phyloP scores from a whole-genome alignment of 2,888 invertebrate genomes.

The Dromius quadrimaculatus region DNA sequence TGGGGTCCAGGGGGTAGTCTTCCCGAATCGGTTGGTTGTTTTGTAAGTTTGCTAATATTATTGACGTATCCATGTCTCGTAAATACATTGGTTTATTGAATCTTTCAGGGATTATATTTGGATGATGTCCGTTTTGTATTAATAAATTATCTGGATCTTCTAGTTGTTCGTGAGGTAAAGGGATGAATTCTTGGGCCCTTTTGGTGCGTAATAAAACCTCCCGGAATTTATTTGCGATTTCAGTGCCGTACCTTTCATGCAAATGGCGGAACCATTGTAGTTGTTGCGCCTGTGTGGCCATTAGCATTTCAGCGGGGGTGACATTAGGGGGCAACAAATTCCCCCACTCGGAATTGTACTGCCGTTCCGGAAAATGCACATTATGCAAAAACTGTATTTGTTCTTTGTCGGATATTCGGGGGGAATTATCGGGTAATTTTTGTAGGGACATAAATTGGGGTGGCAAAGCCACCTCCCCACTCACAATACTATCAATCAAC shows the following conservation, averaged over 20 bases:
- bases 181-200: slow-evolving; percentile 58
- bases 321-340: slow-evolving; percentile 70
- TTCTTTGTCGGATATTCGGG: slow-evolving; percentile 66
- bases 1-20: slow-evolving; percentile 22
- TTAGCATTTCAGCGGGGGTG: slow-evolving; percentile 71
- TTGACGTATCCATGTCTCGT: slow-evolving; percentile 57
- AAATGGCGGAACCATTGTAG: slow-evolving; percentile 72
- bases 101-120: slow-evolving; percentile 58
- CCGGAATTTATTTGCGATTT: slow-evolving; percentile 71
- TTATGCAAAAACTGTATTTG: slow-evolving; percentile 72
- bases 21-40: slow-evolving; percentile 40
- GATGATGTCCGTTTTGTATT: slow-evolving; percentile 51
- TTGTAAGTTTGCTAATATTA: slow-evolving; percentile 44
- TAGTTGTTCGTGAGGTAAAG: slow-evolving; percentile 53
- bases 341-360: slow-evolving; percentile 60
- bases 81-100: slow-evolving; percentile 64
- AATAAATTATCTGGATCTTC: slow-evolving; percentile 55
- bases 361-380: slow-evolving; percentile 69
- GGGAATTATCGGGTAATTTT: slow-evolving; percentile 52
- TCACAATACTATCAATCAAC: slow-evolving; percentile 54
- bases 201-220: slow-evolving; percentile 61
- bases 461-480: slow-evolving; percentile 65
- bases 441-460: slow-evolving; percentile 60
- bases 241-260: slow-evolving; percentile 69
- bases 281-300: slow-evolving; percentile 69